Evolutionary conservation across 2,113 vertebrate genomes (phyloP).

Genomic region (Protobothrops flavoviridis): DNA sequence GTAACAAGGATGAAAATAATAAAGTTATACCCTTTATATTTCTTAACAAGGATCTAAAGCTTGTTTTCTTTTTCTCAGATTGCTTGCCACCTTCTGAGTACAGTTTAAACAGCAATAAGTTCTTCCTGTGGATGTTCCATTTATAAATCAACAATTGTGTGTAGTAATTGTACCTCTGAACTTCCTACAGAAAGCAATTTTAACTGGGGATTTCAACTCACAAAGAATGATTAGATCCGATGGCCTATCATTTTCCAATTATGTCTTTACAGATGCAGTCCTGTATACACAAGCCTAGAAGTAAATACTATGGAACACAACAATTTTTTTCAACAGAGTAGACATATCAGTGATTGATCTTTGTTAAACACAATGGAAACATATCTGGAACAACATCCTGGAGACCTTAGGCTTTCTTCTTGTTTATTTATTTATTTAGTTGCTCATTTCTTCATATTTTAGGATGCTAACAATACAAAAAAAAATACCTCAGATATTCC

Average conservation of each 20-base stretch:
- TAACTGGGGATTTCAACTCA: not conserved
- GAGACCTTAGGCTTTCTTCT: not conserved
- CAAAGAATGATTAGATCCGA: not conserved
- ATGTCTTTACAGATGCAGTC: not conserved
- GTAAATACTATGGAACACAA: not conserved
- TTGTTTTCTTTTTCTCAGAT: not conserved
- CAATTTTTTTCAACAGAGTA: not conserved
- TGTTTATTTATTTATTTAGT: not conserved
- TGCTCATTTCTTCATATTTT: not conserved
- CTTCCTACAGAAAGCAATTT: not conserved
- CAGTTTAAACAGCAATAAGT: not conserved
- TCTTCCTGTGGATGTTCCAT: not conserved
- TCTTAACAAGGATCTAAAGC: not conserved
- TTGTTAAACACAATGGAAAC: not conserved
- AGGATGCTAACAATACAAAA: not conserved
- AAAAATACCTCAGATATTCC: not conserved
- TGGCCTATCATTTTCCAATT: not conserved
- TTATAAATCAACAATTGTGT: constrained; percentile 8
- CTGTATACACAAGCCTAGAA: not conserved
- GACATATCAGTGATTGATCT: not conserved
- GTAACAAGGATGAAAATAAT: constrained; percentile 39
- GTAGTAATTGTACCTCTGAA: not conserved
- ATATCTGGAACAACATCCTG: not conserved
- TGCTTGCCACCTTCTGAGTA: not conserved
- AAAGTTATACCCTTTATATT: not conserved